Conservation (phyloP, 2,113 vertebrate species). For the Lophura nycthemera region DNA sequence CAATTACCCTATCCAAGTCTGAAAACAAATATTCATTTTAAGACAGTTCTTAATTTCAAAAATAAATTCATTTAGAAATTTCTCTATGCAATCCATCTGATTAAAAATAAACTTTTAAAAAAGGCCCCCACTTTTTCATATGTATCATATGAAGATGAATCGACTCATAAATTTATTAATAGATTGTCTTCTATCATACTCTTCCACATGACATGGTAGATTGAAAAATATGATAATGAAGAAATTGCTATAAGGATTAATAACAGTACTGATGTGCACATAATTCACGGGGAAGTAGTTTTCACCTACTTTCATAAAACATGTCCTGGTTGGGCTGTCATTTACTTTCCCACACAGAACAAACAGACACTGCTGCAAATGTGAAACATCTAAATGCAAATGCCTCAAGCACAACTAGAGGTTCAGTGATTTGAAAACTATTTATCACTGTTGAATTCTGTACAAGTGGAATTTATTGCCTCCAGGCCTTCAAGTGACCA, state of each 20-base stretch:
- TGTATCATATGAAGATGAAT: not conserved
- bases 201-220: not conserved
- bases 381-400: constrained; percentile 61
- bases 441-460: constrained; percentile 59
- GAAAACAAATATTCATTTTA: not conserved
- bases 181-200: constrained; percentile 4
- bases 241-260: constrained; percentile 38
- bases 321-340: not conserved
- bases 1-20: not conserved
- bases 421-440: constrained; percentile 53
- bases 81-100: not conserved
- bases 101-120: not conserved
- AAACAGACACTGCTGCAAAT: constrained; percentile 20
- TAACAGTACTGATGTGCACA: not conserved
- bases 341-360: not conserved
- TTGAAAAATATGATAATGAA: constrained; percentile 52
- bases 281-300: constrained; percentile 34
- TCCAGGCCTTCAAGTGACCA: constrained; percentile 53
- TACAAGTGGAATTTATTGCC: constrained; percentile 53
- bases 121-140: not conserved
- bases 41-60: not conserved
- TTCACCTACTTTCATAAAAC: constrained; percentile 17
- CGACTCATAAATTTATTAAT: constrained; percentile 13
- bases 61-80: not conserved
- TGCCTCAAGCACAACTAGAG: constrained; percentile 18